These are phyloP conservation scores for Lasioglossum vierecki DNA, from an alignment of 2,888 invertebrate genomes.

Conservation along the genomic window DNA sequence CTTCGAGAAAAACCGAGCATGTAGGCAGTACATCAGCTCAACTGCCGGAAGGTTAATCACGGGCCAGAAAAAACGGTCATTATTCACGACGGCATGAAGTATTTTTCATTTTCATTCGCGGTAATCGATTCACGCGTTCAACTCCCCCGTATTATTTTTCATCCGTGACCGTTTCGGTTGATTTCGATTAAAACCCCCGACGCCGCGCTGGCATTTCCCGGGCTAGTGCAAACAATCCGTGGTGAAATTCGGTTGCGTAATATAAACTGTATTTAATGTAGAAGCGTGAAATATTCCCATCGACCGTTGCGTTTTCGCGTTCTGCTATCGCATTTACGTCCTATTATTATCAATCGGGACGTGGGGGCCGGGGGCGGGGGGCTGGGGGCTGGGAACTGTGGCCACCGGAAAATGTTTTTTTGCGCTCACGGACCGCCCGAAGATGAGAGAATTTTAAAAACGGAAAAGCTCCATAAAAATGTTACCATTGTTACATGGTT, in stretches of 20 bases:
- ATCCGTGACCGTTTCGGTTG: conserved; percentile 7
- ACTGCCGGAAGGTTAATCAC: neutral
- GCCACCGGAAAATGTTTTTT: neutral
- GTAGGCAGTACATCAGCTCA: neutral
- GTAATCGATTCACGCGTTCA: neutral
- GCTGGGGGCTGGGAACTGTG: neutral
- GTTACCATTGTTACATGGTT: no score
- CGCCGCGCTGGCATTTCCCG: neutral
- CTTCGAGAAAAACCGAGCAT: neutral
- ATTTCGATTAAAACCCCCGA: conserved; percentile 20
- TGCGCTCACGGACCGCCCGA: neutral
- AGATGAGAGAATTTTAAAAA: neutral
- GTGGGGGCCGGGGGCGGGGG: neutral
- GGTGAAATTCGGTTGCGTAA: conserved; percentile 18
- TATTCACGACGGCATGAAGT: neutral
- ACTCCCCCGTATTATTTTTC: neutral
- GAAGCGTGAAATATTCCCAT: conserved; percentile 23
- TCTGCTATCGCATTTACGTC: neutral
- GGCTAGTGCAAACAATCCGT: conserved; percentile 14
- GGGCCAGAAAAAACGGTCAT: conserved; percentile 3
- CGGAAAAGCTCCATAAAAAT: no score
- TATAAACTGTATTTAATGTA: conserved; percentile 32
- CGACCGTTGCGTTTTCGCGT: conserved; percentile 14
- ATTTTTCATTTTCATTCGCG: conserved; percentile 23
- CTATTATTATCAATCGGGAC: conserved; percentile 6